Conservation (phyloP, 1,140 invertebrate genomes). For the Drosophila arawakana region DNA sequence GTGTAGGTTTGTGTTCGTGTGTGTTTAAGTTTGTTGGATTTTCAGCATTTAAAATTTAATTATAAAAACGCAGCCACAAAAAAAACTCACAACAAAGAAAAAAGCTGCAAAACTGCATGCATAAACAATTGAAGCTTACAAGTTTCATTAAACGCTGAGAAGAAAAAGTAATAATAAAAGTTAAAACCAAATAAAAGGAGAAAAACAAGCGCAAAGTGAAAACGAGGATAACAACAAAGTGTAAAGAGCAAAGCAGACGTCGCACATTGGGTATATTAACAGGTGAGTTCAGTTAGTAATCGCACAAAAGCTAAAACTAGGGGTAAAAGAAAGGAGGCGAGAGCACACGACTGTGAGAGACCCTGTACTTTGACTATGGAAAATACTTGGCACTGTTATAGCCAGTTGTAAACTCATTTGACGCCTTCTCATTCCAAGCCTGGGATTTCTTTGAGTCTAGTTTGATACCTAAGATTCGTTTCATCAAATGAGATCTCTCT, state of each 20-base stretch:
- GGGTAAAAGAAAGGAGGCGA: no score
- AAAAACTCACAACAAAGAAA: slow-evolving; percentile 22
- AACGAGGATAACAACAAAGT: slow-evolving; percentile 25
- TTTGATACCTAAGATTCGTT: no score
- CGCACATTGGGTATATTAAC: slow-evolving; percentile 36
- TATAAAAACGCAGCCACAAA: slow-evolving; percentile 48
- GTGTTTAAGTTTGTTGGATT: slow-evolving; percentile 37
- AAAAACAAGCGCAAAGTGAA: slow-evolving; percentile 19
- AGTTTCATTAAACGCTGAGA: slow-evolving; percentile 51
- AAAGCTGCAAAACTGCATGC: slow-evolving; percentile 52
- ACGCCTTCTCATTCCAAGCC: no score
- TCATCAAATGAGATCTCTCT: no score
- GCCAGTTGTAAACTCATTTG: no score
- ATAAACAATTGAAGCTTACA: slow-evolving; percentile 56
- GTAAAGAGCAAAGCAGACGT: slow-evolving; percentile 15
- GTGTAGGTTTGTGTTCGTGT: slow-evolving; percentile 9
- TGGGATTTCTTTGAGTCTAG: no score
- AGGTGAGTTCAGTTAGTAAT: slow-evolving; percentile 35
- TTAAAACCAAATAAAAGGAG: slow-evolving; percentile 8
- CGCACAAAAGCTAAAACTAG: slow-evolving; percentile 1
- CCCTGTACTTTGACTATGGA: no score
- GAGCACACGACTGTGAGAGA: no score
- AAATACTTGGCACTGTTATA: no score
- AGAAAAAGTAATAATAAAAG: no score
- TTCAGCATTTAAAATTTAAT: slow-evolving; percentile 67